Evolutionary conservation across 2,797 vertebrate species (phyloP).

Genomic region (Enteromius anoplus): DNA sequence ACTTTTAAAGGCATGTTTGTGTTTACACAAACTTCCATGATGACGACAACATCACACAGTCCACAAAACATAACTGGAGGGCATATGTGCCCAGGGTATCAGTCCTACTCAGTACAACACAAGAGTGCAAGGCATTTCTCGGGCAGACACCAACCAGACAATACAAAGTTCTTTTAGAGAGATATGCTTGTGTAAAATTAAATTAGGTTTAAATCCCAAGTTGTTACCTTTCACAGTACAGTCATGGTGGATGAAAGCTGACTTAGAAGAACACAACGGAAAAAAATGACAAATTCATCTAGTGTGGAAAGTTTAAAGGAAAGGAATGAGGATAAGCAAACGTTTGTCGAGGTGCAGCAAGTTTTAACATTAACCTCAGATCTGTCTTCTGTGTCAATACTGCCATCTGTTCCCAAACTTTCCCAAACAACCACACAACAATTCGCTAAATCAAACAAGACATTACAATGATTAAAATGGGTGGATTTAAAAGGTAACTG

Average conservation of each 20-base stretch:
- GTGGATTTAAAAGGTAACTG: slow-evolving; percentile 38
- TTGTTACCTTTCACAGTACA: neutral
- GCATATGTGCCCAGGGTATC: neutral
- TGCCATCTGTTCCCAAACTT: slow-evolving; percentile 32
- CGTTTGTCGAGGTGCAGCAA: slow-evolving; percentile 22
- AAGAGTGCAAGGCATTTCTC: neutral
- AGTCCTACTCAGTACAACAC: neutral
- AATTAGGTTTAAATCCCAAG: neutral
- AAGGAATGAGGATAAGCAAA: slow-evolving; percentile 7
- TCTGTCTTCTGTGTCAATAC: neutral
- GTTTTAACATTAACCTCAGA: slow-evolving; percentile 26
- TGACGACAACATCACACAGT: neutral
- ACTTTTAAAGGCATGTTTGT: neutral
- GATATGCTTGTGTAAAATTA: neutral
- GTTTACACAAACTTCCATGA: neutral
- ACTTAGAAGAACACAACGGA: neutral
- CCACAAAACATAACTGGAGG: neutral
- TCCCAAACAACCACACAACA: slow-evolving; percentile 40
- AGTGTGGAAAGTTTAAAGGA: slow-evolving; percentile 6
- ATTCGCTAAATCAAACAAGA: slow-evolving; percentile 46
- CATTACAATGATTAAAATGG: slow-evolving; percentile 50
- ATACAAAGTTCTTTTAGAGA: neutral
- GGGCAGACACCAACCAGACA: neutral
- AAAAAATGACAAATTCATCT: neutral
- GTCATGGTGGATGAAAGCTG: neutral